Base-by-base conservation (phyloP, 2,888 invertebrate genomes). In the Mythimna albipuncta region DNA sequence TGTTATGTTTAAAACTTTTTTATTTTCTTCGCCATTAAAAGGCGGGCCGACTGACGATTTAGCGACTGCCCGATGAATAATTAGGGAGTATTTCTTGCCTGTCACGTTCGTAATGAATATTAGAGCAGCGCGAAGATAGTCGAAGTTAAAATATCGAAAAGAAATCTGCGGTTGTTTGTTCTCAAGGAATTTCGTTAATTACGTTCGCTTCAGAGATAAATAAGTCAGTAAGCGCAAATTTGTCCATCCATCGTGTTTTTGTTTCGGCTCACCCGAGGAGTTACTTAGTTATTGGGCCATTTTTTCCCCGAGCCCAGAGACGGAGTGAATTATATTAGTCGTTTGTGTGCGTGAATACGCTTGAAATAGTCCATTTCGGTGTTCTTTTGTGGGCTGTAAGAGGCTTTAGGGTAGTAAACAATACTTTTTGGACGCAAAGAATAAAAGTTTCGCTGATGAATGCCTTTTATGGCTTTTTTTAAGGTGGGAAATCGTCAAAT, bases 41-140 rank as follows among this genome's bases (percentile, higher is more conserved):
- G 91, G 79, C 86, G 90, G 89, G 87, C 85, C 85, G 88, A 87
- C 93, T 93, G 94, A 91, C 94, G 94, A 95, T 94, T 94, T 93
- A 91, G 92, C 93, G 92, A 91, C 93, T 92, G 86, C 85, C 88
- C 91, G 91, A 94, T 95, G 96, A 96, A 96, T 96, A 96, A 96
- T 96, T 96, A 95, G 90, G 79, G 84, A 91, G 91, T 93, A 94
- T 94, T 95, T 96, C 93, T 95, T 94, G 94, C 94, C 92, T 93
- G 95, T 95, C 96, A 95, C 93, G 92, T 89, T 85, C 86, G 89
- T 95, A 96, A 96, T 96, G 95, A 96, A 95, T 95, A 95, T 94
- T 92, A 93, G 91, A 94, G 91, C 89, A 91, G 92, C 68, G 52
- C 47, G 69, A 67, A 79, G 82, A 81, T 71, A 64, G 76, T 72